These are phyloP conservation scores for Drosophila bocqueti DNA, from an alignment of 1,140 invertebrate species.

Conservation along the genomic window DNA sequence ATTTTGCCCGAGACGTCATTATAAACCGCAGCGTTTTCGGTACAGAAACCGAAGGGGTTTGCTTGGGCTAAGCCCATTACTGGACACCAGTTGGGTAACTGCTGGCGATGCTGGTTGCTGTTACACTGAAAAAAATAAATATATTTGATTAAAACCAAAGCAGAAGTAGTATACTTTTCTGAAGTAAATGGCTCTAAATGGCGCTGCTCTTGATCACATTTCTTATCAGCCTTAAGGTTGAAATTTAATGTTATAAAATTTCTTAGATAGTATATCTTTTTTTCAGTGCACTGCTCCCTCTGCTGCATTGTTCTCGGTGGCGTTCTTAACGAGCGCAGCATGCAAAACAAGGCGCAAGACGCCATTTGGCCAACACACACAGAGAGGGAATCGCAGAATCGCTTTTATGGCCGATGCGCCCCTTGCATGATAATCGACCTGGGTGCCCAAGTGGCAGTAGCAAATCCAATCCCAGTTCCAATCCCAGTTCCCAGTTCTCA, in stretches of 20 bases:
- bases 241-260: neutral
- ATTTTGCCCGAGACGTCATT: constrained; percentile 57
- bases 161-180: too few relatives aligned
- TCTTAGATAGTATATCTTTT: neutral
- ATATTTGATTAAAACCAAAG: rapidly evolving
- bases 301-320: constrained; percentile 71
- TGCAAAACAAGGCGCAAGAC: constrained; percentile 80
- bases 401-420: constrained; percentile 74
- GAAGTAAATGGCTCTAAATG: too few relatives aligned
- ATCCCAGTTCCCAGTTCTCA: neutral
- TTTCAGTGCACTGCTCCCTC: constrained; percentile 26
- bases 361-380: constrained; percentile 67
- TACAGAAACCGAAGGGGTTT: constrained; percentile 20
- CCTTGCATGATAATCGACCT: constrained; percentile 69
- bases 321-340: constrained; percentile 74
- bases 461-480: neutral
- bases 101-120: constrained; percentile 25
- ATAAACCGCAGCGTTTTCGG: constrained; percentile 62
- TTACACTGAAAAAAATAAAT: neutral
- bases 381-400: constrained; percentile 65
- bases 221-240: neutral
- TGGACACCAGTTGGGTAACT: constrained; percentile 73
- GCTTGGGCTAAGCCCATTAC: constrained; percentile 76
- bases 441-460: constrained; percentile 1
- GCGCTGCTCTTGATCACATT: too few relatives aligned